Conservation (phyloP, 37 sponge, comb jelly and placozoan species). For the Spongilla lacustris region DNA sequence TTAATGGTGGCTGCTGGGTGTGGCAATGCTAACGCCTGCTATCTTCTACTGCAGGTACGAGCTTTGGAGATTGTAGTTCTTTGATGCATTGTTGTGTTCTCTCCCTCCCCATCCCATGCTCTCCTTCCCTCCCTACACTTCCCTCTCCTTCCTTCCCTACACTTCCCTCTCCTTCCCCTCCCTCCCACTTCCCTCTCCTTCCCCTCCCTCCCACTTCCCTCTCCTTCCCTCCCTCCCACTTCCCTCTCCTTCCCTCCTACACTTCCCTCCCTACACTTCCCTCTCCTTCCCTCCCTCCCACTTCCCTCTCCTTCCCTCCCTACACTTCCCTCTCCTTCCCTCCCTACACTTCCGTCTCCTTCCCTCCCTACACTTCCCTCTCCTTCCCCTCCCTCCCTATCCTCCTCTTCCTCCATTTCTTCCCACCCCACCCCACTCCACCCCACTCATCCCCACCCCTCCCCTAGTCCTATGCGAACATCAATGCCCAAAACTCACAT, state of each 20-base stretch:
- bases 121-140: background rate
- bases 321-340: background rate
- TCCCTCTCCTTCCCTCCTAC: background rate
- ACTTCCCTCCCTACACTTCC: background rate
- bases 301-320: background rate
- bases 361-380: too few relatives aligned
- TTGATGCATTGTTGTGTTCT: too few relatives aligned
- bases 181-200: background rate
- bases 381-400: background rate
- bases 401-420: background rate
- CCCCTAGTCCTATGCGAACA: conserved; percentile 49
- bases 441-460: background rate
- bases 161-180: background rate
- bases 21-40: conserved; percentile 85
- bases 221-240: background rate
- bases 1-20: conserved; percentile 89
- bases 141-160: background rate
- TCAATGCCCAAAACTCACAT: conserved; percentile 57
- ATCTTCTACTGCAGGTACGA: conserved; percentile 78
- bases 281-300: background rate
- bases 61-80: background rate
- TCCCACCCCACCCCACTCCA: background rate
- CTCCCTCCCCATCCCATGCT: background rate
- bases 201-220: background rate
- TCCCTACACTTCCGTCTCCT: background rate